Evolutionary conservation across 2,113 vertebrate genomes (phyloP), one percentile per base, ranked within the genome.

Genomic region (Aspiorhynchus laticeps): DNA sequence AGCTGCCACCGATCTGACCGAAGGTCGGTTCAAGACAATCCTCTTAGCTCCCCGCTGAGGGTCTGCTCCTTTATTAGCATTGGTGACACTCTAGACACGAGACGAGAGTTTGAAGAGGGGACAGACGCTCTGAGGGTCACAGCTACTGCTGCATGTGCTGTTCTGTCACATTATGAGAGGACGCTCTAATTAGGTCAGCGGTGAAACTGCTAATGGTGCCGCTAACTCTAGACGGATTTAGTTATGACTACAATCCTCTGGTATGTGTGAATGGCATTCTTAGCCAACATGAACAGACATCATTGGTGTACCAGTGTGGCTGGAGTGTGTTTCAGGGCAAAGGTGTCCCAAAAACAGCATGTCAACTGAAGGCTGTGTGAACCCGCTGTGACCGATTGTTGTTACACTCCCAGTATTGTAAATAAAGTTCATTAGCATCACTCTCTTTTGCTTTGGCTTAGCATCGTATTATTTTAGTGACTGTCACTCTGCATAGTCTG

Each of bases 11-110:
- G 85, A 77, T 69, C 80, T 86, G 82, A 84, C 73, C 63, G 2
- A 43, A 73, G 87, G 89, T 88, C 87, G 85, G 77, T 79, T 81
- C 81, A 38, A 79, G 76, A 83, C 83, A 46, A 81, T 81, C 85
- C 67, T 76, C 69, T 82, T 59, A 80, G 75, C 85, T 85, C 87
- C 87, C 89, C 85, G 74, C 88, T 89, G 86, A 84, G 88, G 67
- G 74, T 61, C 51, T 61, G 69, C 61, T 83, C 80, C 53, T 38
- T 79, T 69, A 78, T 87, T 86, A 87, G 80, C 87, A 87, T 89
- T 74, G n/a, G 85, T 82, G 53, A 86, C 75, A 86, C 85, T 80
- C 86, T 84, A 74, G 81, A 53, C 78, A 75, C 2, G n/a, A 75
- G 59, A 31, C 31, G 31, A 65, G 38, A 33, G 86, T 75, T 87